Base-by-base conservation (phyloP, 2,797 vertebrate species). In the Heterohyrax brucei region DNA sequence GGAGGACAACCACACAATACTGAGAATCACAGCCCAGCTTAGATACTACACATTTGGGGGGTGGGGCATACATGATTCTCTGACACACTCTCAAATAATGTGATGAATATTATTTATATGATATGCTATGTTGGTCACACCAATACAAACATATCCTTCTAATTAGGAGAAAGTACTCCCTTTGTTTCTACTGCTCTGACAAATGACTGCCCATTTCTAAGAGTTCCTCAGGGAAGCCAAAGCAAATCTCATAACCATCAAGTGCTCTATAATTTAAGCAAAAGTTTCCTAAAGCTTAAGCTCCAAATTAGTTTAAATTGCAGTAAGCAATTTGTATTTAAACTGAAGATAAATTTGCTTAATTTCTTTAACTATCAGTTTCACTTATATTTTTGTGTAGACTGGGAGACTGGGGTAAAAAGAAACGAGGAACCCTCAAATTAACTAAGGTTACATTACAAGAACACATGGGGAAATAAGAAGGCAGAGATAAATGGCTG, bases 261-360 rank as follows among this genome's bases (percentile, higher is more conserved):
- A 4, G 66, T 84, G 6, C 5, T 14, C 1, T 46, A 2, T 64
- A 50, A 22, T 72, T 76, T 88, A 78, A 66, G 39, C 22, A 89
- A 94, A 83, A 79, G 59, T 30, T 64, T 68, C 16, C n/a, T 50
- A 64, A 91, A 85, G 86, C 1, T 85, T 78, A 81, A 68, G 10
- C 10, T 70, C 56, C 39, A 48, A 85, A 46, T 81, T 82, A 4
- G 10, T 28, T 80, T 33, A 53, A 76, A 59, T 48, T 70, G 1
- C 7, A 85, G 80, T 14, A 66, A 72, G 56, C 13, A 66, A 61
- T 79, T 81, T 94, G 44, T 19, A 61, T 77, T 3, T 39, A 72
- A 73, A 39, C 1, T 73, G 28, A 56, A 64, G 5, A 75, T 0
- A 87, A 87, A 62, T 46, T 76, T 59, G 10, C 21, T 78, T 76